Evolutionary conservation across 2,888 invertebrate species (phyloP).

Genomic region (Drosophila paramelanica): DNA sequence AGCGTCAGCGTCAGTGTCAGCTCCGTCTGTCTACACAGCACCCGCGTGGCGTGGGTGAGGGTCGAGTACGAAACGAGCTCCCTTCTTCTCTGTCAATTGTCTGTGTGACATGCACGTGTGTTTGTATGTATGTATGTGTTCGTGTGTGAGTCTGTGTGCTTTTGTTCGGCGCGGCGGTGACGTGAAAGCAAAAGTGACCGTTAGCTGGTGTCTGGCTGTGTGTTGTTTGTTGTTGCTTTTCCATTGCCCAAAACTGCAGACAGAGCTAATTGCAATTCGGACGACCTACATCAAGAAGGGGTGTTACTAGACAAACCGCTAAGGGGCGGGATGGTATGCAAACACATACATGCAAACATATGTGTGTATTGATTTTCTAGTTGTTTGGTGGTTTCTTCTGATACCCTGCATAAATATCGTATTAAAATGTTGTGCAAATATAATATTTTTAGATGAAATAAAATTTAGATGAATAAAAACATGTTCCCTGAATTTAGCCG

Average conservation of each 20-base stretch:
- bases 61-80: slow-evolving; percentile 18
- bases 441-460: background rate
- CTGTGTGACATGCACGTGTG: slow-evolving; percentile 2
- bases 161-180: background rate
- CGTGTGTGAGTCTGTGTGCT: background rate
- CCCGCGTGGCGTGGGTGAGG: slow-evolving; percentile 13
- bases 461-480: too few relatives aligned
- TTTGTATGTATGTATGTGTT: slow-evolving; percentile 6
- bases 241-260: slow-evolving; percentile 54
- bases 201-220: slow-evolving; percentile 2
- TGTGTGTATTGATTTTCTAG: slow-evolving; percentile 28
- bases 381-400: background rate
- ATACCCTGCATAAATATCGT: background rate
- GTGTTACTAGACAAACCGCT: background rate
- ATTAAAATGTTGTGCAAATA: background rate
- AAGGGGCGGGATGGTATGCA: background rate
- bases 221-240: slow-evolving; percentile 1
- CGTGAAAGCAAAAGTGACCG: slow-evolving; percentile 22
- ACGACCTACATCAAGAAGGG: slow-evolving; percentile 56
- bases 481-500: too few relatives aligned
- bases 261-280: slow-evolving; percentile 58
- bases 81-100: slow-evolving; percentile 16
- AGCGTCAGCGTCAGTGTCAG: slow-evolving; percentile 21
- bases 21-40: slow-evolving; percentile 30
- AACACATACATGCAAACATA: background rate